These are phyloP conservation scores for Cyanoramphus novaezelandiae DNA, from an alignment of 2,113 vertebrate species.

Conservation along the genomic window DNA sequence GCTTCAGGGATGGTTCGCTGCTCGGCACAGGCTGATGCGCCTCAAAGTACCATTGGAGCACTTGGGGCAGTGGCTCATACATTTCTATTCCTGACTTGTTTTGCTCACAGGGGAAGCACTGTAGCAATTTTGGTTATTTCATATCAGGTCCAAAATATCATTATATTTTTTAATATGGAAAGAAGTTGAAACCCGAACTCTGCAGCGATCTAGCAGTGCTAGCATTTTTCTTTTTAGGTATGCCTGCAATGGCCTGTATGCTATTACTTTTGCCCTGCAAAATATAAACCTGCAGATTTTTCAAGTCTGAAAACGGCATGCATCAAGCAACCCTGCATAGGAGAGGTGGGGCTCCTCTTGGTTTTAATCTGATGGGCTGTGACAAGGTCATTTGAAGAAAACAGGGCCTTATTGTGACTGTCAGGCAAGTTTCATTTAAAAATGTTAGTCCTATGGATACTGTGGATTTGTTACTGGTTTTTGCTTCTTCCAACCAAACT, in stretches of 20 bases:
- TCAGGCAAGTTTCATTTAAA: background rate
- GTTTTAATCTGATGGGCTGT: background rate
- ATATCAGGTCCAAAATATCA: background rate
- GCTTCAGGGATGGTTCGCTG: constrained; percentile 25
- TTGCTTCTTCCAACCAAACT: background rate
- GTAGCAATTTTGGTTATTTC: background rate
- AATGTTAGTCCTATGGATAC: background rate
- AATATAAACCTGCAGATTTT: background rate
- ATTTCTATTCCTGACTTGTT: background rate
- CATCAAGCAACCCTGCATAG: background rate
- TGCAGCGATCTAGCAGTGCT: background rate
- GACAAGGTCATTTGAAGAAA: background rate
- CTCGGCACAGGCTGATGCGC: background rate
- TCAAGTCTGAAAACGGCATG: background rate
- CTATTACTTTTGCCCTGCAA: background rate
- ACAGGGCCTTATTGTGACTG: background rate
- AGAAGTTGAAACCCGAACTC: background rate
- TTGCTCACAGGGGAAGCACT: background rate
- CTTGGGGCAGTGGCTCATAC: background rate
- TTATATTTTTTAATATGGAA: background rate
- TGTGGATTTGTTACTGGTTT: background rate
- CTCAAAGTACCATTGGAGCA: background rate
- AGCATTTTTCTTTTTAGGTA: background rate
- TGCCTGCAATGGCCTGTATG: background rate
- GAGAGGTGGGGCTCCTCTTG: background rate